Evolutionary conservation across 2,113 vertebrate genomes (phyloP).

Genomic region (Corythaixoides concolor): DNA sequence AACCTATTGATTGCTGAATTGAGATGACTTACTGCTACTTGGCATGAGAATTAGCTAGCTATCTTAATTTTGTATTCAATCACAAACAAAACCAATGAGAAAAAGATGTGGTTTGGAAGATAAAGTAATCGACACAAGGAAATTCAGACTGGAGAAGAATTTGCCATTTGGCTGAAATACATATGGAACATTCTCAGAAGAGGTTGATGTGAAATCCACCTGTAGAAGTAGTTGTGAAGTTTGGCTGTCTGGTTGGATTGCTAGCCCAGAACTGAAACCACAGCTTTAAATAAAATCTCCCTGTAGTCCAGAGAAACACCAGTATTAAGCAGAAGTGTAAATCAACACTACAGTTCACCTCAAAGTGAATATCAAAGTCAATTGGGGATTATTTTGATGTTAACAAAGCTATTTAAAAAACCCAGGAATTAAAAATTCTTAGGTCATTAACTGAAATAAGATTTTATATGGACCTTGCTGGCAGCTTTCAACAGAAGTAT

Average conservation of each 20-base stretch:
- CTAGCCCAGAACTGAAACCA: neutral
- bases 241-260: neutral
- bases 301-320: neutral
- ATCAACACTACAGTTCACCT: neutral
- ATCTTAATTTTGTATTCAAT: conserved; percentile 40
- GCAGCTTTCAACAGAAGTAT: neutral
- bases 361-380: neutral
- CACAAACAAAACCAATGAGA: conserved; percentile 7
- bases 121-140: neutral
- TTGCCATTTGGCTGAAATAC: neutral
- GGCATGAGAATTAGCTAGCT: neutral
- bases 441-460: neutral
- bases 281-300: neutral
- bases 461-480: neutral
- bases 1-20: conserved; percentile 32
- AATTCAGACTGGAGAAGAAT: neutral
- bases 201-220: neutral
- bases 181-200: neutral
- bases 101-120: neutral
- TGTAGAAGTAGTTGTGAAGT: neutral
- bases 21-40: neutral
- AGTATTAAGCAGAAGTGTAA: neutral
- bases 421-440: neutral
- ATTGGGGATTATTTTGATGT: neutral
- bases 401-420: neutral